These are phyloP conservation scores for Terebella lapidaria DNA, from an alignment of 2,888 invertebrate species.

Conservation along the genomic window DNA sequence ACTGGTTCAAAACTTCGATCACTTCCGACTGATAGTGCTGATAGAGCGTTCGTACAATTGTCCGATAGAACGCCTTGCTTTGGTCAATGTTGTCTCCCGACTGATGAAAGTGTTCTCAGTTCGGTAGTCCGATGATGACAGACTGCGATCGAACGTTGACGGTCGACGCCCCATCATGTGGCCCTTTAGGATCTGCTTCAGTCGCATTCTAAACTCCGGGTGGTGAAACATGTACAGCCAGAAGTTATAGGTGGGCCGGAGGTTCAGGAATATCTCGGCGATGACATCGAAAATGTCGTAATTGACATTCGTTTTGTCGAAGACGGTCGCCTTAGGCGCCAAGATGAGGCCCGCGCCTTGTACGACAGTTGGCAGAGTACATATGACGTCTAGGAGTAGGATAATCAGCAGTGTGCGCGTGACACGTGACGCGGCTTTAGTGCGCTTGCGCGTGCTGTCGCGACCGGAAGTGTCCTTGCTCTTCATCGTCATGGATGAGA, in stretches of 20 bases:
- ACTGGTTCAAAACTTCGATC: too few species aligned
- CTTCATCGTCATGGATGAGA: not conserved
- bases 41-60: too few species aligned
- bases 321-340: conserved; percentile 8
- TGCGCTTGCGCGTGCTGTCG: not conserved
- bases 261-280: conserved; percentile 11
- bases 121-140: too few species aligned
- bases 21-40: too few species aligned
- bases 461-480: not conserved
- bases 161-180: too few species aligned
- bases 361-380: conserved; percentile 10
- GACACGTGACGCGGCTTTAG: not conserved
- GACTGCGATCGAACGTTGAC: too few species aligned
- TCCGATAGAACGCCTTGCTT: too few species aligned
- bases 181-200: too few species aligned
- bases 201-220: not conserved
- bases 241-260: conserved; percentile 7
- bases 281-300: conserved; percentile 14
- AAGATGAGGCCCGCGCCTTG: conserved; percentile 11
- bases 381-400: conserved; percentile 11
- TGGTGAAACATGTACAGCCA: conserved; percentile 6
- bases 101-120: too few species aligned
- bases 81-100: too few species aligned
- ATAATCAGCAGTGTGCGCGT: conserved; percentile 13
- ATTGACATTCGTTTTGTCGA: not conserved